Evolutionary conservation across 2,888 invertebrate genomes (phyloP).

Genomic region (Drosophila longiperda): DNA sequence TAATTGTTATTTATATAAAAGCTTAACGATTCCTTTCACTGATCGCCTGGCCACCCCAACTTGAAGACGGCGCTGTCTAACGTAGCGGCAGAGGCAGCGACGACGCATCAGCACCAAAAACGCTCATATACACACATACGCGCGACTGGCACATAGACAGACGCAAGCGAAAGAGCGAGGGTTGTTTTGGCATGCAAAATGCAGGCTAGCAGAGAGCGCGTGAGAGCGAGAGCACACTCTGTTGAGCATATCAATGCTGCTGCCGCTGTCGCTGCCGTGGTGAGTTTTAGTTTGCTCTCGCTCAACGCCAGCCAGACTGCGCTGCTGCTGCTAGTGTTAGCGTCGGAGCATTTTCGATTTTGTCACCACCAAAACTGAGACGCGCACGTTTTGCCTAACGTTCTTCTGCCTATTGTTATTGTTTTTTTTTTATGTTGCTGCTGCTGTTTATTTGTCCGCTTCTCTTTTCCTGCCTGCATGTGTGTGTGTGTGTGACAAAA

Average conservation of each 20-base stretch:
- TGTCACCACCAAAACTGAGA: slow-evolving; percentile 47
- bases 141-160: slow-evolving; percentile 20
- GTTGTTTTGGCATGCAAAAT: slow-evolving; percentile 37
- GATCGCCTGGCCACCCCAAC: slow-evolving; percentile 4
- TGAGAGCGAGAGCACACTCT: slow-evolving; percentile 36
- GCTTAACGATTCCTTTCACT: not conserved
- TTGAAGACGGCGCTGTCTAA: slow-evolving; percentile 22
- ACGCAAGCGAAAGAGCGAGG: slow-evolving; percentile 38
- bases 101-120: slow-evolving; percentile 31
- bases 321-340: slow-evolving; percentile 28
- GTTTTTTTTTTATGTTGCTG: slow-evolving; percentile 26
- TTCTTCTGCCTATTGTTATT: slow-evolving; percentile 26
- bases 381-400: slow-evolving; percentile 22
- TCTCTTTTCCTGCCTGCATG: slow-evolving; percentile 17
- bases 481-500: slow-evolving; percentile 64
- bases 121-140: slow-evolving; percentile 14
- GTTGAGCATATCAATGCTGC: slow-evolving; percentile 23
- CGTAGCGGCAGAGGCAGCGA: slow-evolving; percentile 17
- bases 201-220: slow-evolving; percentile 14
- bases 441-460: slow-evolving; percentile 54
- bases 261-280: slow-evolving; percentile 48
- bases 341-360: slow-evolving; percentile 37
- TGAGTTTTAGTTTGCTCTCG: slow-evolving; percentile 48
- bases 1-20: not conserved
- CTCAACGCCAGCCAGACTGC: not conserved